Conservation (phyloP, 2,888 invertebrate species). For the Chironomus riparius region DNA sequence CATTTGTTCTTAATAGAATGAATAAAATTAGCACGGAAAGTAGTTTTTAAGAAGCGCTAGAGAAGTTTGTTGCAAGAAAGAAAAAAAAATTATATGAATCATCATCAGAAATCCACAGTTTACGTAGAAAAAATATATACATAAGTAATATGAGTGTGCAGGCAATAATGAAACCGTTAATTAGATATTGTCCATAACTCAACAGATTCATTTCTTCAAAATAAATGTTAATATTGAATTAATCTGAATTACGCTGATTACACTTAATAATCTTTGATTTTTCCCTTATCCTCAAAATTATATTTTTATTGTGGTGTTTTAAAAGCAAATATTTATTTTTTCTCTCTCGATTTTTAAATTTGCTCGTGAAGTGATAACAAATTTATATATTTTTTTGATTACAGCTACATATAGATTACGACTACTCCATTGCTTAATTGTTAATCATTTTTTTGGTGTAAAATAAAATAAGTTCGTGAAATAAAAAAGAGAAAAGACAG, state of each 20-base stretch:
- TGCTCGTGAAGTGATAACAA: neutral
- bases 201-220: neutral
- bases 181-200: conserved; percentile 5
- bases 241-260: neutral
- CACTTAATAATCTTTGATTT: neutral
- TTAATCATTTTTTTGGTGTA: conserved; percentile 1
- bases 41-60: neutral
- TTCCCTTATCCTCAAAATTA: neutral
- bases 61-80: neutral
- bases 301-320: no score
- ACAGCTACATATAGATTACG: neutral
- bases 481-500: neutral
- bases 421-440: conserved; percentile 4
- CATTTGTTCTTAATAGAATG: no score
- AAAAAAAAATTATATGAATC: conserved; percentile 3
- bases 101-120: conserved; percentile 3
- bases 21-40: no score
- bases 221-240: neutral
- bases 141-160: neutral
- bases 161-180: conserved; percentile 12
- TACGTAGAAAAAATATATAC: neutral
- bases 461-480: neutral
- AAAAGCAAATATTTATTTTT: neutral
- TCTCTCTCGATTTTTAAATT: neutral
- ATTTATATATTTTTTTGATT: neutral